Evolutionary conservation across 2,888 invertebrate species (phyloP), one percentile per base, ranked within the genome.

Genomic region (Doris montereyensis): DNA sequence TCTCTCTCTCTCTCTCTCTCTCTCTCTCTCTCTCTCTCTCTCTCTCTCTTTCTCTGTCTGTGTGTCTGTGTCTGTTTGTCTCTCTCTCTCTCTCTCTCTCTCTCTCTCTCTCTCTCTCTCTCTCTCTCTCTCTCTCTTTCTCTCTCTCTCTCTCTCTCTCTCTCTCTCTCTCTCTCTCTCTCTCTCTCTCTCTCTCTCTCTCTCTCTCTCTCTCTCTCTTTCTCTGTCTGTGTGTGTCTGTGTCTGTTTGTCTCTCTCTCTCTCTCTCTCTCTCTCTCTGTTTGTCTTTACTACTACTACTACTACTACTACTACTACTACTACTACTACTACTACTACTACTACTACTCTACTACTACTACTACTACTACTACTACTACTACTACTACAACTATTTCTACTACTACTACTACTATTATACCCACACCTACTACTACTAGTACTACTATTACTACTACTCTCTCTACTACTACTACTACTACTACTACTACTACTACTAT

Each of bases 151-250:
- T 30, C 13, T 34, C 34, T 35, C 34, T n/a, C 10, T 35, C 13
- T 24, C 13, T 30, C 13, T 3, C 13, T 30, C 13, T 5, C 13
- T 35, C 35, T n/a, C 30, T 71, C 30, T 35, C n/a, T 35, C 24
- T 71, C 32, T 71, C 35, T 71, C 71, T 71, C 32, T 71, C 71
- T 35, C 71, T 35, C 71, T 71, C 71, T 71, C 35, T 71, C n/a
- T n/a, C 62, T 62, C 21, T 21, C 5, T 17, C 21, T 17, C 10
- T 21, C 26, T 68, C 26, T 8, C n/a, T 35, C 71, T 35, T n/a
- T 30, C 10, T 35, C 71, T 35, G 21, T 21, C 10, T 35, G n/a
- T n/a, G n/a, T n/a, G n/a, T n/a, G n/a, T n/a, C n/a, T n/a, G n/a
- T n/a, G n/a, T n/a, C n/a, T n/a, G n/a, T n/a, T n/a, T n/a, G n/a